Base-by-base conservation (phyloP, 2,797 vertebrate genomes). In the Prunella strophiata region DNA sequence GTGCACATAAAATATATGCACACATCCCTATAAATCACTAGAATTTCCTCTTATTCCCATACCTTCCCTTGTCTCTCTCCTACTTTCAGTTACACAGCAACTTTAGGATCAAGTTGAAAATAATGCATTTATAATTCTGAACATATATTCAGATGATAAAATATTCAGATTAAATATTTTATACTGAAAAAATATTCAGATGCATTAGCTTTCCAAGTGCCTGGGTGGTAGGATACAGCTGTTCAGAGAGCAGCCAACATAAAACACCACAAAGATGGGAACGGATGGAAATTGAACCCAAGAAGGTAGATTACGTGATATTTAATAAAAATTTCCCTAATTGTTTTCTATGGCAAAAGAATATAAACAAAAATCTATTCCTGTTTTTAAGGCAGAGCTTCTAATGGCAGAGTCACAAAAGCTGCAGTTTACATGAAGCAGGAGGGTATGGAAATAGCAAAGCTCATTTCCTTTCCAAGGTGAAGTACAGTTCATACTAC, bases 401-500 rank as follows among this genome's bases (percentile, higher is more conserved):
- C 88, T 94, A 85, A 96, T 26, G 43, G 79, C 42, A 83, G 45
- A 87, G 55, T 14, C 54, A 38, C 36, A 47, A 79, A 93, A 90
- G 42, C 82, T 57, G 61, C 61, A 90, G 80, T 90, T 96, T 87
- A 91, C 77, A 91, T 7, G 52, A 91, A 78, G 91, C 79, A 94
- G 80, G 84, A 95, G 86, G 78, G 72, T 51, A 96, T 40, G 59
- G 63, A 91, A 96, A 94, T 32, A 48, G 38, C 94, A 90, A 45
- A 89, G 84, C 63, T 90, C 80, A 94, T 88, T 96, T 96, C 96
- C 95, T 93, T 94, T 74, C 85, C 71, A 95, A 96, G 95, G 95
- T 96, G 94, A 97, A 92, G 42, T 87, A 86, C 94, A 96, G 94
- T 94, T 96, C 91, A 95, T 38, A 90, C 91, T 3, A 94, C 93